Percentiles rank a stretch among this genome's conserved stretches.
Evolutionary conservation across 2,797 vertebrate genomes (phyloP).

Genomic region (Peromyscus eremicus): DNA sequence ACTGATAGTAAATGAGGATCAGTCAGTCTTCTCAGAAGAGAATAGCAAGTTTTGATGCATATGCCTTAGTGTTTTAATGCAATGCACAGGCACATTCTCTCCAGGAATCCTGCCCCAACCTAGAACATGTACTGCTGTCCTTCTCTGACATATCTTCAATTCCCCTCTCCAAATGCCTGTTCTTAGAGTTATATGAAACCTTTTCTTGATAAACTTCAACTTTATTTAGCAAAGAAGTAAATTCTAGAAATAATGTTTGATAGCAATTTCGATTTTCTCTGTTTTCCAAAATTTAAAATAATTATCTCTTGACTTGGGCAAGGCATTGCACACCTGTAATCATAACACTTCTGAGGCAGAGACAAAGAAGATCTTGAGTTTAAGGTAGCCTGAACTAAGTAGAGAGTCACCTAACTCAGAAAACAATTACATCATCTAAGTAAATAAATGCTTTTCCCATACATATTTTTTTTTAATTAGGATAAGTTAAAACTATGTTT

Average conservation of each 20-base stretch:
- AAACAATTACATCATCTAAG: slow-evolving; percentile 65
- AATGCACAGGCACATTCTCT: background rate
- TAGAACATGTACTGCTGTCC: background rate
- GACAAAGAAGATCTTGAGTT: background rate
- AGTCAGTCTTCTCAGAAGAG: slow-evolving; percentile 85
- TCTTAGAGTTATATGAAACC: background rate
- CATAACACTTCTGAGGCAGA: background rate
- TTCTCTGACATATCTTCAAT: background rate
- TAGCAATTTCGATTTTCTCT: slow-evolving; percentile 71
- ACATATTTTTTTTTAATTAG: slow-evolving; percentile 39
- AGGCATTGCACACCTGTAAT: background rate
- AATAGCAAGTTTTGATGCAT: slow-evolving; percentile 79
- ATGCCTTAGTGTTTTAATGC: slow-evolving; percentile 76
- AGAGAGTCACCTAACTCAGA: background rate
- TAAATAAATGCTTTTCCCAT: slow-evolving; percentile 63
- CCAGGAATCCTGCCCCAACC: background rate
- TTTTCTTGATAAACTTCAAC: background rate
- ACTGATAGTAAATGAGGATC: slow-evolving; percentile 79
- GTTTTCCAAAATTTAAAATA: background rate
- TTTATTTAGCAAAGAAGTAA: background rate
- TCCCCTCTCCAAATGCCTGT: background rate
- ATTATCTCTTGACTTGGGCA: background rate
- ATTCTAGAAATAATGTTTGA: slow-evolving; percentile 59
- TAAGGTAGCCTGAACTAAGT: background rate
- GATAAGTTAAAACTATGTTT: slow-evolving; percentile 43